Percentiles rank a stretch among this genome's conserved stretches.
Evolutionary conservation across 2,113 vertebrate species (phyloP).

Genomic region (Thymallus thymallus): DNA sequence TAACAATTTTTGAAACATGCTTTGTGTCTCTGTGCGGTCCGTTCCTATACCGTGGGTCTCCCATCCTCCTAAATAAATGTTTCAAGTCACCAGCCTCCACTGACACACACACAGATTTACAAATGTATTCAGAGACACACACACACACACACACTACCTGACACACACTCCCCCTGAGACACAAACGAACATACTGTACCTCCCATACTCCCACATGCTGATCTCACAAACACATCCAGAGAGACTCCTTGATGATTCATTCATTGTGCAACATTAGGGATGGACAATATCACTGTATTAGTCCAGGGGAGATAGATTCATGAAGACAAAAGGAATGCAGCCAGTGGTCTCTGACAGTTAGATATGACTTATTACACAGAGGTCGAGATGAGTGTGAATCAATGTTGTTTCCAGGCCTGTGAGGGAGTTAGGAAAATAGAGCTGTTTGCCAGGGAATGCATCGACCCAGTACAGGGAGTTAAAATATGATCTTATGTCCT

Average conservation of each 20-base stretch:
- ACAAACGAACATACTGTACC: too few species aligned
- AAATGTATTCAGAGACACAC: too few species aligned
- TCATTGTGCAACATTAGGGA: neutral
- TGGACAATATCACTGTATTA: slow-evolving; percentile 10
- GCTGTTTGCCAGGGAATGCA: neutral
- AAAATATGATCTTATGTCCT: neutral
- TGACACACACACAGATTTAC: neutral
- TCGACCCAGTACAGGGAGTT: neutral
- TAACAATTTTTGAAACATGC: too few species aligned
- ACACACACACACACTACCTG: too few species aligned
- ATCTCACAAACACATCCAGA: neutral
- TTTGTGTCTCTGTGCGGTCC: too few species aligned
- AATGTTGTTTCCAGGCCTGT: neutral
- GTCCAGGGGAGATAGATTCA: neutral
- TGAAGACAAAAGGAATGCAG: slow-evolving; percentile 12
- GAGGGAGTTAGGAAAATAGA: neutral
- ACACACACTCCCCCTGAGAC: neutral
- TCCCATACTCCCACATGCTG: too few species aligned
- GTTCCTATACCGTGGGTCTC: too few species aligned
- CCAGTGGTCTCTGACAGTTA: slow-evolving; percentile 9
- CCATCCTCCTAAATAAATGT: too few species aligned
- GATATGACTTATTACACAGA: neutral
- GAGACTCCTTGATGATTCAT: neutral
- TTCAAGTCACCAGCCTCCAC: neutral
- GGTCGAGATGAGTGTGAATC: neutral